Base-by-base conservation (phyloP, 2,888 invertebrate genomes). In the Brenthis ino region DNA sequence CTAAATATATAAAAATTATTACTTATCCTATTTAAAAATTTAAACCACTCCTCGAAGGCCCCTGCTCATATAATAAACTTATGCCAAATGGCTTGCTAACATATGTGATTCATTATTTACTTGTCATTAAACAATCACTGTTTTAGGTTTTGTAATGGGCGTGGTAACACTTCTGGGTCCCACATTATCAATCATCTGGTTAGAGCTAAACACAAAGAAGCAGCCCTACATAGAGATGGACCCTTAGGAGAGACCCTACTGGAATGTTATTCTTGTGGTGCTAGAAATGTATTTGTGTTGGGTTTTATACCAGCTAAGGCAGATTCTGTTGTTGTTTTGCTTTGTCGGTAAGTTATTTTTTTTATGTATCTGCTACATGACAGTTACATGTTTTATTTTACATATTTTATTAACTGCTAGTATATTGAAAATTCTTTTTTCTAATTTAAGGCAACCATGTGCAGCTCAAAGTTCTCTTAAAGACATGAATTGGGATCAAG, bases 291-390 rank as follows among this genome's bases (percentile, higher is more conserved):
- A 0, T 99, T 99, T 89, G 97, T 99, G 51, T 94, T 99, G 76
- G 99, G 99, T 61, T 99, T 99, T 85, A 99, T 99, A 82, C 99
- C 99, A 0, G 99, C 99, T 37, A 99, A 99, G 90, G 99, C 99
- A 1, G 99, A 99, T 88, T 99, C 99, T 0, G 99, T 99, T 66
- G 99, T 99, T 16, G 99, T 99, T 2, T 92, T 99, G 66, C 94
- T 99, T 4, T 99, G 99, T 84, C 95, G 99, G 94, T 94, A 78
- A 83, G 86, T 79, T 24, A 12, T 28, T 43, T 43, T 57, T 33
- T 67, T 20, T n/a, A 28, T 14, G 37, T 24, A 14, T 37, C 13
- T 1, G 16, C 12, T 20, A 20, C 16, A 20, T 57, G 14, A 6
- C 11, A 16, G 6, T 14, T 48, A 57, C n/a, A n/a, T 57, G 11